Conservation (phyloP, 2,113 vertebrate genomes). For the Halcyon senegalensis region DNA sequence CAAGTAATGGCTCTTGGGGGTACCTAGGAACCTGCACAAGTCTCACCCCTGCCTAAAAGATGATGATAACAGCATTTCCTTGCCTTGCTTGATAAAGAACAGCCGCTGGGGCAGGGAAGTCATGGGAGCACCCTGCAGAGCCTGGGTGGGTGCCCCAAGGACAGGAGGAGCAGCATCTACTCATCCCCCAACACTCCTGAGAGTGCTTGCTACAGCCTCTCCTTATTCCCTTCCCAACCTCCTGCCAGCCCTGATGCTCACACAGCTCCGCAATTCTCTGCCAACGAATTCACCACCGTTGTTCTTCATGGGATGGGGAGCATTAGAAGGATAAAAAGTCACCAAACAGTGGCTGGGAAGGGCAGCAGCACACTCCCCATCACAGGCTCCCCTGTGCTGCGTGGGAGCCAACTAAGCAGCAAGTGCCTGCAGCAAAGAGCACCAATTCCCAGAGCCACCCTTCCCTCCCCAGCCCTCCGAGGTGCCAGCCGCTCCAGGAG, state of each 20-base stretch:
- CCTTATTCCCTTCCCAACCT: not conserved
- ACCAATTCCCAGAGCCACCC: not conserved
- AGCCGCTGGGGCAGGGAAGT: not conserved
- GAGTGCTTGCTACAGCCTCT: fast-evolving
- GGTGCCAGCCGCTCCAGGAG: not conserved
- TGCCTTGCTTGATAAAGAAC: not conserved
- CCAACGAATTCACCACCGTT: not conserved
- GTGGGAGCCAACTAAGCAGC: not conserved
- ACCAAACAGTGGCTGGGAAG: not conserved
- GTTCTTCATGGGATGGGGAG: fast-evolving
- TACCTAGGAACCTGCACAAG: not conserved
- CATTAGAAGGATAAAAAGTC: not conserved
- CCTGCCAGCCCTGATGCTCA: fast-evolving
- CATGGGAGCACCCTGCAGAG: not conserved
- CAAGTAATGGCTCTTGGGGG: not conserved
- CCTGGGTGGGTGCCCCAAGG: not conserved
- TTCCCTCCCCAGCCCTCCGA: not conserved
- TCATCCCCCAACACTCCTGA: fast-evolving
- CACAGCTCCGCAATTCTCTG: not conserved
- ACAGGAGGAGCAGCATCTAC: not conserved
- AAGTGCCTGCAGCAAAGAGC: not conserved
- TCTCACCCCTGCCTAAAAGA: not conserved
- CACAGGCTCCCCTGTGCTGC: not conserved
- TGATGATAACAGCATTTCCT: not conserved
- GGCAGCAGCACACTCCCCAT: not conserved